Conservation (phyloP, 2,888 invertebrate species). For the Drosophila koepferae region DNA sequence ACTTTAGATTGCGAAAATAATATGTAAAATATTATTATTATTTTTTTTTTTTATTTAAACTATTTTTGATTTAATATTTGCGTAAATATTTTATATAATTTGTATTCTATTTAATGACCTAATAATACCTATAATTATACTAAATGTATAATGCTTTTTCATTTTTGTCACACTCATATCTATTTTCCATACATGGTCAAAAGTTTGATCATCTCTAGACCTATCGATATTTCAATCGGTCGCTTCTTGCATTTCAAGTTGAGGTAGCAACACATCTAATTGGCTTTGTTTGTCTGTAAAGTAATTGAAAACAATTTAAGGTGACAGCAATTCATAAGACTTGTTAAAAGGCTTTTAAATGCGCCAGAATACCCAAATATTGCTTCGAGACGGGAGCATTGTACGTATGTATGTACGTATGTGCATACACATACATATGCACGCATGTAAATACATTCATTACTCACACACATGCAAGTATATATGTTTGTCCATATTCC, state of each 20-base stretch:
- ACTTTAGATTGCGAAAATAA: background rate
- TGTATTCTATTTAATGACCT: background rate
- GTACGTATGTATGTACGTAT: slow-evolving; percentile 28
- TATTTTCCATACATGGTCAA: background rate
- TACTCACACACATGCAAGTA: background rate
- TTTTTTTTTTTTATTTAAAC: no score
- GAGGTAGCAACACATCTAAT: background rate
- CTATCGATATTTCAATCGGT: background rate
- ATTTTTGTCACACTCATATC: background rate
- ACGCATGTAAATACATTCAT: background rate
- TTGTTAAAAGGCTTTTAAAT: slow-evolving; percentile 48
- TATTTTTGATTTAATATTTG: background rate
- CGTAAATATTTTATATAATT: background rate
- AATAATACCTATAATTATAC: background rate
- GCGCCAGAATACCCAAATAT: slow-evolving; percentile 51
- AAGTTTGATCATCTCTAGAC: background rate
- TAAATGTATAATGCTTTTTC: background rate
- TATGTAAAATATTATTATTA: background rate
- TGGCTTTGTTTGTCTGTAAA: background rate
- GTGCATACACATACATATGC: slow-evolving; percentile 8
- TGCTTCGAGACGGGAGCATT: slow-evolving; percentile 35
- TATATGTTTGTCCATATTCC: slow-evolving; percentile 11
- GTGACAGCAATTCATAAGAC: background rate
- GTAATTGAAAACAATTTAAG: slow-evolving; percentile 7
- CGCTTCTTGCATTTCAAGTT: background rate